These are phyloP conservation scores for Lomographa bimaculata DNA, from an alignment of 2,888 invertebrate genomes.

Conservation along the genomic window DNA sequence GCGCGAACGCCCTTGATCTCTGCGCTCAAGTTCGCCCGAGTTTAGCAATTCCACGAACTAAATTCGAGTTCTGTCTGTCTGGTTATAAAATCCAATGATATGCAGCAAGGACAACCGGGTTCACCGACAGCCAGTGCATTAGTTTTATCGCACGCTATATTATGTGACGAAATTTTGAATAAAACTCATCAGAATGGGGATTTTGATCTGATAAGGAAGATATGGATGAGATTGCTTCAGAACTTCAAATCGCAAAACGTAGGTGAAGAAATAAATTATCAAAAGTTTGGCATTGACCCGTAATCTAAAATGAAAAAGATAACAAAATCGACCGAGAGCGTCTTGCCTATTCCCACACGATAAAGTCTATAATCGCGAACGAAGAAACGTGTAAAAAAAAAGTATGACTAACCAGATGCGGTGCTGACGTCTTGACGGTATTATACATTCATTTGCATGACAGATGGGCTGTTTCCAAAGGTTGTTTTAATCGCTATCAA, in stretches of 20 bases:
- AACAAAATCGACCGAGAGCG: slow-evolving; percentile 30
- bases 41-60: slow-evolving; percentile 18
- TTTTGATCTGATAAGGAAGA: too few relatives aligned
- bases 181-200: too few relatives aligned
- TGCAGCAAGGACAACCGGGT: too few relatives aligned
- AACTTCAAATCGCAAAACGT: slow-evolving; percentile 10
- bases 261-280: slow-evolving; percentile 28
- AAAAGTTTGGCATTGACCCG: slow-evolving; percentile 52
- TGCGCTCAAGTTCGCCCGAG: slow-evolving; percentile 29
- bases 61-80: slow-evolving; percentile 16
- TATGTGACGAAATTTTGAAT: too few relatives aligned
- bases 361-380: slow-evolving; percentile 28
- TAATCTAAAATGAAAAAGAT: slow-evolving; percentile 41
- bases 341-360: slow-evolving; percentile 26
- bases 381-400: slow-evolving; percentile 21
- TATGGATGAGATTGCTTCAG: too few relatives aligned
- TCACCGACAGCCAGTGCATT: too few relatives aligned
- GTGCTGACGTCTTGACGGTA: slow-evolving; percentile 28
- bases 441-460: slow-evolving; percentile 44
- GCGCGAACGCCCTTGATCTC: slow-evolving; percentile 30
- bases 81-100: slow-evolving; percentile 2
- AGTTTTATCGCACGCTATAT: too few relatives aligned
- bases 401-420: slow-evolving; percentile 44
- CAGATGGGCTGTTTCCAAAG: too few relatives aligned
- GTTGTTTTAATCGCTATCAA: slow-evolving; percentile 32